Percentiles rank a stretch among this genome's conserved stretches.
Evolutionary conservation across 2,888 invertebrate species (phyloP).

Genomic region (Podabrus alpinus): DNA sequence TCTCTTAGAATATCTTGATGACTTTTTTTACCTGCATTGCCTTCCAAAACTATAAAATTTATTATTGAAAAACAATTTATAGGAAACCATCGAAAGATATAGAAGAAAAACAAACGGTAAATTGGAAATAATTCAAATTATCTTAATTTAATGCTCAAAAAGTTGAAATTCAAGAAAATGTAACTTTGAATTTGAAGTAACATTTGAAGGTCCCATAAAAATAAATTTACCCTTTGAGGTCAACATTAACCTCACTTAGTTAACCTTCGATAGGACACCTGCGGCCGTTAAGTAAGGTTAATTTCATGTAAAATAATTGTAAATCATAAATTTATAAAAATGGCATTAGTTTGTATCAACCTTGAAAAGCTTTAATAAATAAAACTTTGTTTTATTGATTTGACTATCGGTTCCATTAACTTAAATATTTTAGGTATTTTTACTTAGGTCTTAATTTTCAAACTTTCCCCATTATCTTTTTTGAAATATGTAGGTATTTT

Average conservation of each 20-base stretch:
- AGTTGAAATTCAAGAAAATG: neutral
- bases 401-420: neutral
- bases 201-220: neutral
- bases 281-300: neutral
- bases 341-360: neutral
- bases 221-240: neutral
- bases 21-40: too few species aligned
- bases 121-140: neutral
- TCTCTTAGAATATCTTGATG: too few species aligned
- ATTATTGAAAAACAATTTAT: neutral
- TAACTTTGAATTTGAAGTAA: neutral
- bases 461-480: too few species aligned
- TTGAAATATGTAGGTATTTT: too few species aligned
- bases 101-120: neutral
- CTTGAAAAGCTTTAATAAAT: neutral
- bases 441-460: too few species aligned
- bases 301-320: neutral
- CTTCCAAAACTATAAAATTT: neutral
- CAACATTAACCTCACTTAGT: neutral
- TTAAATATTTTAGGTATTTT: too few species aligned
- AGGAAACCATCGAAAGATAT: neutral
- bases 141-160: neutral
- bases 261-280: neutral
- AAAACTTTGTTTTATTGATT: neutral
- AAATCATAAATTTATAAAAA: neutral